Evolutionary conservation across 2,888 invertebrate genomes (phyloP), one percentile per base, ranked within the genome.

Genomic region (Torymus auratus): DNA sequence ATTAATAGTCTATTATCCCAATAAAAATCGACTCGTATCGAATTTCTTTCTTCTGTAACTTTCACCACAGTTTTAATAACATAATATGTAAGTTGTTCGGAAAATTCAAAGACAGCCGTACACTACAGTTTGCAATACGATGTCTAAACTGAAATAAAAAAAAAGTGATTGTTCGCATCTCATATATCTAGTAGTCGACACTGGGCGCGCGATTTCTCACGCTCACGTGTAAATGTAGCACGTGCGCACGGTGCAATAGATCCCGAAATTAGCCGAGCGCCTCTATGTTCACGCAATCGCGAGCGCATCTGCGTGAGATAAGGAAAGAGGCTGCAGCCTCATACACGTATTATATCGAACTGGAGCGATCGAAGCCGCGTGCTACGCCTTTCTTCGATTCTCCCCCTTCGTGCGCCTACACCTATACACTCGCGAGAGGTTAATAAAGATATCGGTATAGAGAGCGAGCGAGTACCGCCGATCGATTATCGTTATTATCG

Each of bases 401-500:
- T 64, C 7, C 23, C 3, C 61, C 7, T 4, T 14, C 62, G 7
- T 62, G n/a, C n/a, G 5, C 11, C 11, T 58, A 41, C 7, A 41
- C 41, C 7, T 41, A 41, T 41, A 41, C 41, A 41, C 41, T 41
- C 5, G 41, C 41, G 41, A 41, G 7, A 41, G 41, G 41, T 58
- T 58, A 58, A 58, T 58, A 58, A 58, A 68, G 68, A 70, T 58
- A 17, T 58, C 69, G 41, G 12, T 41, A 41, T 41, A 41, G 15
- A 12, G 64, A 62, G 28, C 28, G 41, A 64, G n/a, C 41, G 28
- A 28, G 41, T 41, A 15, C 20, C 23, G 55, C 12, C 69, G 56
- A 56, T 69, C 69, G 69, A 69, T 69, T 69, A 69, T 69, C 56
- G 52, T 69, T 69, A 69, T 69, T 69, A 69, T 69, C 69, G 69